Evolutionary conservation across 1,140 invertebrate species (phyloP).

Genomic region (Drosophila nigrodunni): DNA sequence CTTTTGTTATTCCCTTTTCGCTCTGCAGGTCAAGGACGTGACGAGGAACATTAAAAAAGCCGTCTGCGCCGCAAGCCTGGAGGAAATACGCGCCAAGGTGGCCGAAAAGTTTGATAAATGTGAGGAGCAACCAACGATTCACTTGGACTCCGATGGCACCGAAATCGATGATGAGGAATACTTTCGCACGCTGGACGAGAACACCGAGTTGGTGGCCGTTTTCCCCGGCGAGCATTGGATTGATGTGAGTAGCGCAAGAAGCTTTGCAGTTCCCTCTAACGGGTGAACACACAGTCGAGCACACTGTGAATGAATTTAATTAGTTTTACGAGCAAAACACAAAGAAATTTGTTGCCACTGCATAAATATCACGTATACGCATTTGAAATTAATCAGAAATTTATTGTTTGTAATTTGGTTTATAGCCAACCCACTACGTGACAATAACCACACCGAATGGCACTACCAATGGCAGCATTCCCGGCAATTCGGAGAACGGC

Average conservation of each 20-base stretch:
- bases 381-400: constrained; percentile 13
- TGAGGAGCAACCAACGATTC: constrained; percentile 88
- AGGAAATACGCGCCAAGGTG: constrained; percentile 90
- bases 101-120: constrained; percentile 88
- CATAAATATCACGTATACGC: constrained; percentile 30
- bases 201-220: constrained; percentile 92
- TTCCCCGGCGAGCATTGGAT: constrained; percentile 91
- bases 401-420: constrained; percentile 31
- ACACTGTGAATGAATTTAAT: background rate
- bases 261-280: background rate
- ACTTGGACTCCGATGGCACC: constrained; percentile 93
- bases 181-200: constrained; percentile 92
- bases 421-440: constrained; percentile 84
- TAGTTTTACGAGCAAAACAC: constrained; percentile 8
- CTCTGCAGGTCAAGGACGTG: constrained; percentile 86
- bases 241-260: constrained; percentile 69
- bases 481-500: constrained; percentile 86
- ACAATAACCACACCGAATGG: constrained; percentile 79
- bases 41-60: constrained; percentile 92
- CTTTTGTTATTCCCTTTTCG: constrained; percentile 53
- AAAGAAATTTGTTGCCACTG: constrained; percentile 5
- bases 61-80: constrained; percentile 90
- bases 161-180: constrained; percentile 96
- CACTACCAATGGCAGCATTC: constrained; percentile 46
- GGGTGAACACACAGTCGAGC: background rate